Evolutionary conservation across 2,888 invertebrate species (phyloP).

Genomic region (Sipunculus nudus): DNA sequence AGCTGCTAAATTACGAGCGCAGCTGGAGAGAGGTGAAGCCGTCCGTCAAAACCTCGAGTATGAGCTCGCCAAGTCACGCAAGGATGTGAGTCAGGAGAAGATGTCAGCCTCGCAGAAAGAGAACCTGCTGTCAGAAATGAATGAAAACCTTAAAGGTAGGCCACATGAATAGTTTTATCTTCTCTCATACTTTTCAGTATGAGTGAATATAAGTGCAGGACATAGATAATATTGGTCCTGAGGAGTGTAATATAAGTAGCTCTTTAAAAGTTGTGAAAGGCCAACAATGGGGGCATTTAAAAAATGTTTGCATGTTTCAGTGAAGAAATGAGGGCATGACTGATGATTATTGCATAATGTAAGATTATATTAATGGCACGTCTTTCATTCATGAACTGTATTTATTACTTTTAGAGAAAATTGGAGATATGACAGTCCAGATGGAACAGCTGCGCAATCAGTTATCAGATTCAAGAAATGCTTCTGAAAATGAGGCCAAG

Average conservation of each 20-base stretch:
- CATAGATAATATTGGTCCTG: no score
- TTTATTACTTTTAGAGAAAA: conserved; percentile 18
- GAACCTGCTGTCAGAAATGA: conserved; percentile 43
- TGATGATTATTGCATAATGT: no score
- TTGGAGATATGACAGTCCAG: conserved; percentile 19
- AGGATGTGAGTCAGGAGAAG: conserved; percentile 51
- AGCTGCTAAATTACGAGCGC: conserved; percentile 53
- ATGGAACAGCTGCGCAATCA: conserved; percentile 18
- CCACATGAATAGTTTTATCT: background rate
- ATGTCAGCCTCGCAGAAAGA: conserved; percentile 47
- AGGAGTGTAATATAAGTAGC: no score
- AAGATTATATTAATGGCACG: no score
- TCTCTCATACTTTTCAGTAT: background rate
- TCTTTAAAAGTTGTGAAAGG: no score
- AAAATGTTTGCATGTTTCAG: no score
- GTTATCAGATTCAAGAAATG: no score
- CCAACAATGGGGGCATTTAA: no score
- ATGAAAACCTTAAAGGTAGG: conserved; percentile 56
- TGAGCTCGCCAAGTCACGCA: conserved; percentile 54
- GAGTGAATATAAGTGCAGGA: no score
- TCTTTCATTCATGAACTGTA: no score
- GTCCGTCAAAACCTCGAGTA: conserved; percentile 59
- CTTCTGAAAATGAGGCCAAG: no score
- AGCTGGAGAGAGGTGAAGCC: conserved; percentile 61
- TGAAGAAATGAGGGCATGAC: no score